Base-by-base conservation (phyloP, 2,888 invertebrate genomes). In the Drosophila helvetica region DNA sequence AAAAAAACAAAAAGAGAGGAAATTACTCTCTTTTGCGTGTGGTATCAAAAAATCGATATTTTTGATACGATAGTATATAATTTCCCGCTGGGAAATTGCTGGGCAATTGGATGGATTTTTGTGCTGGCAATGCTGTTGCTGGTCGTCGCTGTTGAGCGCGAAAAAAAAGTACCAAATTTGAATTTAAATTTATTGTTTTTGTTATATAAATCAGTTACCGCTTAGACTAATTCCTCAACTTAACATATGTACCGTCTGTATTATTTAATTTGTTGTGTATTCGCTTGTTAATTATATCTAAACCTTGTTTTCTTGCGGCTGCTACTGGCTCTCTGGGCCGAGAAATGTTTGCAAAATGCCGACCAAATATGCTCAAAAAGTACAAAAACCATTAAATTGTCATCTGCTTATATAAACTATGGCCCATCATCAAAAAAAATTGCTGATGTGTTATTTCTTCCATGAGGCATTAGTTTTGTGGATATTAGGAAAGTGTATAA, bases 161-260 rank as follows among this genome's bases (percentile, higher is more conserved):
- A 38, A n/a, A 38, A n/a, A 38, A 15, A 15, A 7, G 15, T 38
- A 7, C 2, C 6, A 38, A 18, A 42, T 54, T 54, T 60, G 17
- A n/a, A 46, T 74, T 77, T 47, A 70, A 53, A 33, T 69, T 45
- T 70, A 65, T 64, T 72, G 74, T 57, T 77, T 74, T 85, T 79
- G 77, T 82, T 77, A 64, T 59, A 81, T 78, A 77, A 79, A 79
- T 79, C 77, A 75, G 69, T 76, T 65, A 68, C 57, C 64, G 55
- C 78, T 80, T 77, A 77, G 78, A 78, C 68, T 80, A 71, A 60
- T 57, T 79, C 66, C 60, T 72, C 62, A 69, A 64, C 61, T 78
- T 66, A 78, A 69, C 67, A 78, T 75, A 56, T 66, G 42, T 63
- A 54, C 74, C 54, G 59, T 66, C 68, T 78, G 67, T 64, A 72